Evolutionary conservation across 1,140 invertebrate species (phyloP).

Genomic region (Chlorops oryzae): DNA sequence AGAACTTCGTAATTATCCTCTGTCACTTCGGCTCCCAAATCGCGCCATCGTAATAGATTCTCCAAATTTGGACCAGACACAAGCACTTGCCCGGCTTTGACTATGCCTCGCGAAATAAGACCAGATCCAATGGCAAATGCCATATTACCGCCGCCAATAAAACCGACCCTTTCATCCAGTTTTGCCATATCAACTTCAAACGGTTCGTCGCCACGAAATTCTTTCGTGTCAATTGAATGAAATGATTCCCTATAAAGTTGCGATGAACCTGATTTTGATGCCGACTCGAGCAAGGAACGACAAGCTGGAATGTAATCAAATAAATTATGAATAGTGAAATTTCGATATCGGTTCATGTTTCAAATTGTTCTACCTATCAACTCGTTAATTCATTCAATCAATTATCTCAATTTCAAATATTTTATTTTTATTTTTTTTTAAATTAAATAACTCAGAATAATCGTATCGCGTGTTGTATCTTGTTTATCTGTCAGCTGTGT

Average conservation of each 20-base stretch:
- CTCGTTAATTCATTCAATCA: background rate
- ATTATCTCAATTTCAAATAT: background rate
- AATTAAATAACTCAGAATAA: no score
- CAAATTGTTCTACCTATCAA: no score
- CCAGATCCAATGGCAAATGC: conserved; percentile 80
- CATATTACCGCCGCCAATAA: conserved; percentile 93
- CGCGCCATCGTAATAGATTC: conserved; percentile 59
- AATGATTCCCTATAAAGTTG: no score
- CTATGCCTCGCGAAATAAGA: conserved; percentile 61
- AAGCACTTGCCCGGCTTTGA: conserved; percentile 38
- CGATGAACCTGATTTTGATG: no score
- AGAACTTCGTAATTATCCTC: conserved; percentile 58
- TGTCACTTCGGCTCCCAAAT: conserved; percentile 54
- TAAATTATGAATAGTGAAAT: no score
- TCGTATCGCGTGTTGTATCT: no score
- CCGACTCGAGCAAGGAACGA: no score
- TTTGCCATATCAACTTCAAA: conserved; percentile 40
- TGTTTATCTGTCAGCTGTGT: no score
- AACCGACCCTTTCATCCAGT: conserved; percentile 60
- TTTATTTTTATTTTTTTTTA: background rate
- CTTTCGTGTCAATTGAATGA: no score
- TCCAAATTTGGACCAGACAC: conserved; percentile 63
- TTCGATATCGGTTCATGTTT: no score
- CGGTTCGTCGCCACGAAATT: no score
- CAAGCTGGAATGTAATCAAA: no score